Evolutionary conservation across 1,140 invertebrate species (phyloP).

Genomic region (Melanaphis sacchari): DNA sequence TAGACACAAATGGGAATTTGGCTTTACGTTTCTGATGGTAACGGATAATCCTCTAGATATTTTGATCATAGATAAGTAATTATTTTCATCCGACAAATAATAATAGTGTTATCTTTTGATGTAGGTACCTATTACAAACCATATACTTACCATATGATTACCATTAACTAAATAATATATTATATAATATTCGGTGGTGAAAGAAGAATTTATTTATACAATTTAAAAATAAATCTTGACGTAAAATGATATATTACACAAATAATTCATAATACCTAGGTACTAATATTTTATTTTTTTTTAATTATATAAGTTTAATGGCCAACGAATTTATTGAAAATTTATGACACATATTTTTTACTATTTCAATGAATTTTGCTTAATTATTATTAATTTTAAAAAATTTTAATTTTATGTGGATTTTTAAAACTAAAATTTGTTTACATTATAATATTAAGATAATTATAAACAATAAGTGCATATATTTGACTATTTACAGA

Average conservation of each 20-base stretch:
- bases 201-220: background rate
- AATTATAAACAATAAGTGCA: background rate
- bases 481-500: background rate
- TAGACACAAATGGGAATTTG: background rate
- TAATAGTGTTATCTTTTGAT: constrained; percentile 8
- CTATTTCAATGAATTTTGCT: background rate
- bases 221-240: background rate
- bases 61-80: constrained; percentile 2
- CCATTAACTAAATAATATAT: background rate
- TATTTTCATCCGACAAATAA: background rate
- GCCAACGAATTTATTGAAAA: background rate
- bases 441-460: background rate
- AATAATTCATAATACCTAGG: background rate
- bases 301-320: background rate
- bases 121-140: background rate
- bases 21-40: background rate
- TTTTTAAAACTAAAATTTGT: background rate
- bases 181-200: background rate
- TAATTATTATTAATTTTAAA: background rate
- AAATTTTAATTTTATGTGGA: background rate
- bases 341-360: background rate
- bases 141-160: too few species aligned
- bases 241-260: background rate
- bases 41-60: background rate
- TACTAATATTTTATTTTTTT: too few species aligned